phyloP scores from a whole-genome alignment of 2,888 invertebrate genomes.

The Falcaria lacertinaria region DNA sequence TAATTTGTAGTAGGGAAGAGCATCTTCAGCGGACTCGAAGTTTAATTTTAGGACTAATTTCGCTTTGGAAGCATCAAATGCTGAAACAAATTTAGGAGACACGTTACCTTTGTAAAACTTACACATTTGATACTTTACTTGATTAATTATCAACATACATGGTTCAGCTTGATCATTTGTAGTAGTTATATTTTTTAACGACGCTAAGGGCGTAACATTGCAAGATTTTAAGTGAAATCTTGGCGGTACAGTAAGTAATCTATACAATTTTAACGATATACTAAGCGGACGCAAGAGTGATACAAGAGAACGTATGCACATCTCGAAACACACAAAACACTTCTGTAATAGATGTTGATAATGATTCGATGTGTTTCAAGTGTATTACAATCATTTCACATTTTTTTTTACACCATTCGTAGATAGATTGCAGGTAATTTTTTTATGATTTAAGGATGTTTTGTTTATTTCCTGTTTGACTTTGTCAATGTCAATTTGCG shows the following conservation, averaged over 20 bases:
- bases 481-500: too few species aligned
- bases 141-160: too few species aligned
- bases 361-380: too few species aligned
- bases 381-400: too few species aligned
- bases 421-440: too few species aligned
- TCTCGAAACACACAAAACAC: neutral
- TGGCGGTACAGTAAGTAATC: neutral
- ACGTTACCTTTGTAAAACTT: too few species aligned
- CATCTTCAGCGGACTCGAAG: conserved; percentile 67
- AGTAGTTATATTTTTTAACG: neutral
- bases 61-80: conserved; percentile 43
- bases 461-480: too few species aligned
- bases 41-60: conserved; percentile 57
- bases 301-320: neutral
- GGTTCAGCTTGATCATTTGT: neutral
- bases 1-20: conserved; percentile 72
- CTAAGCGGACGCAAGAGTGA: neutral
- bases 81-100: conserved; percentile 22
- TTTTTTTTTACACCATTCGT: too few species aligned
- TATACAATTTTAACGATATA: neutral
- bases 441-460: too few species aligned
- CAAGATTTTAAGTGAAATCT: neutral
- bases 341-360: too few species aligned
- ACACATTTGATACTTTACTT: too few species aligned
- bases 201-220: neutral